Conservation (phyloP, 53 echinoderm and acorn worm genomes). For the Zoroaster sp. region DNA sequence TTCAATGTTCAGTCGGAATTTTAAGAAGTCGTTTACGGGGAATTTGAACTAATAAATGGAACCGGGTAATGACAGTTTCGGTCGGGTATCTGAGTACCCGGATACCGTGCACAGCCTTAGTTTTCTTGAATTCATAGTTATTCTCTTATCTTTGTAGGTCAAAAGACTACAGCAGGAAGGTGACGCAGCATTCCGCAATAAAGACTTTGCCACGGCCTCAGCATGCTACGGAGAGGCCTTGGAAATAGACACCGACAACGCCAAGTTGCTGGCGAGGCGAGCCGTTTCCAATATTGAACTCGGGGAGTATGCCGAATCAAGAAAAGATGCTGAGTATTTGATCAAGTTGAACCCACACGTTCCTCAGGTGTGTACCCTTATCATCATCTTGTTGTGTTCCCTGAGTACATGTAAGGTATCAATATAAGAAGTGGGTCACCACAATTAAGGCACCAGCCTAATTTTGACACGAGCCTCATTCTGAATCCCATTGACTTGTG, state of each 20-base stretch:
- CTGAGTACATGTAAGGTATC: too few relatives aligned
- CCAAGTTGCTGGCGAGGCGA: slow-evolving; percentile 70
- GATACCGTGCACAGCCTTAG: too few relatives aligned
- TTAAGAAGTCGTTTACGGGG: too few relatives aligned
- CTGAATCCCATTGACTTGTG: too few relatives aligned
- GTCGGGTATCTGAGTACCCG: too few relatives aligned
- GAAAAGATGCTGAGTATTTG: slow-evolving; percentile 80
- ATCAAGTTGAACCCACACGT: slow-evolving; percentile 90
- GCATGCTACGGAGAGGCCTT: slow-evolving; percentile 79
- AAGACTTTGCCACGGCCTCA: slow-evolving; percentile 71
- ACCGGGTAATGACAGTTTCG: too few relatives aligned
- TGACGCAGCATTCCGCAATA: slow-evolving; percentile 73
- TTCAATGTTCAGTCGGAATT: too few relatives aligned
- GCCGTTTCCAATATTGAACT: slow-evolving; percentile 79
- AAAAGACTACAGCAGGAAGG: slow-evolving; percentile 79
- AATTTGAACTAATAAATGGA: too few relatives aligned
- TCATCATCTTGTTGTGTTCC: too few relatives aligned
- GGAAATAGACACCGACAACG: slow-evolving; percentile 88
- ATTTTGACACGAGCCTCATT: too few relatives aligned
- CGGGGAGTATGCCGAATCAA: slow-evolving; percentile 64
- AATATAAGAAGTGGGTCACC: too few relatives aligned
- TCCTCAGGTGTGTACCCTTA: slow-evolving; percentile 76
- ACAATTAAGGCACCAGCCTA: too few relatives aligned
- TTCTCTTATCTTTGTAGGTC: slow-evolving; percentile 50
- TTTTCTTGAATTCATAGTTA: background rate